A percentile compares a stretch with the other conserved stretches of the same genome.
Conservation (phyloP, 2,113 vertebrate species). For the Emydura subglobosa region DNA sequence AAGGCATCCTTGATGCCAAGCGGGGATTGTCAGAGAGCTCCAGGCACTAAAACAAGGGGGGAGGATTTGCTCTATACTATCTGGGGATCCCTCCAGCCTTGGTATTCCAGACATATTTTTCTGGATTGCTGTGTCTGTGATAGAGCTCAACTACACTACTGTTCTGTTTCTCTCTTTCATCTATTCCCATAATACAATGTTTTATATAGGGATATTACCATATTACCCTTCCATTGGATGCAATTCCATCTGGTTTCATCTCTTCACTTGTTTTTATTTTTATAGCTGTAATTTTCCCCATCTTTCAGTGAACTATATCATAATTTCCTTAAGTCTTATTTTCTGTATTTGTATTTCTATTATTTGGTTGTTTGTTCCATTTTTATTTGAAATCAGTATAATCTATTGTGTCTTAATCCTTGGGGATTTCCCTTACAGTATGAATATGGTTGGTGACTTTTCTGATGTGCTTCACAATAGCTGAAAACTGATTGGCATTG, state of each 20-base stretch:
- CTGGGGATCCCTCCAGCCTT: not conserved
- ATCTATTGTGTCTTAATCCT: conserved; percentile 1
- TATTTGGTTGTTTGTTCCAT: not conserved
- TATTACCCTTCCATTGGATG: not conserved
- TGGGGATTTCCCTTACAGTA: not conserved
- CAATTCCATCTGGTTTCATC: not conserved
- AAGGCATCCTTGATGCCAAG: not conserved
- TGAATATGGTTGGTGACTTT: not conserved
- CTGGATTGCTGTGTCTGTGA: not conserved
- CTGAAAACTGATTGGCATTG: not conserved
- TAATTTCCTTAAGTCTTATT: not conserved
- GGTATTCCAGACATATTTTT: not conserved
- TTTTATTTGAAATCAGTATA: not conserved
- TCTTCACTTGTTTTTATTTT: not conserved
- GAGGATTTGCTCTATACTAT: not conserved
- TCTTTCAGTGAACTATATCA: not conserved
- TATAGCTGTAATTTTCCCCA: not conserved
- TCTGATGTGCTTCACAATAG: conserved; percentile 19
- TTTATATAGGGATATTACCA: not conserved
- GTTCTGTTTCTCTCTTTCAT: not conserved
- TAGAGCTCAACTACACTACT: not conserved
- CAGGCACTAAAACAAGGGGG: not conserved
- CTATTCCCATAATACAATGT: not conserved
- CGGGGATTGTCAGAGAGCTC: not conserved
- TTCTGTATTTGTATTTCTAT: not conserved